Conservation (phyloP, 2,888 invertebrate genomes). For the Chalcis sispes region DNA sequence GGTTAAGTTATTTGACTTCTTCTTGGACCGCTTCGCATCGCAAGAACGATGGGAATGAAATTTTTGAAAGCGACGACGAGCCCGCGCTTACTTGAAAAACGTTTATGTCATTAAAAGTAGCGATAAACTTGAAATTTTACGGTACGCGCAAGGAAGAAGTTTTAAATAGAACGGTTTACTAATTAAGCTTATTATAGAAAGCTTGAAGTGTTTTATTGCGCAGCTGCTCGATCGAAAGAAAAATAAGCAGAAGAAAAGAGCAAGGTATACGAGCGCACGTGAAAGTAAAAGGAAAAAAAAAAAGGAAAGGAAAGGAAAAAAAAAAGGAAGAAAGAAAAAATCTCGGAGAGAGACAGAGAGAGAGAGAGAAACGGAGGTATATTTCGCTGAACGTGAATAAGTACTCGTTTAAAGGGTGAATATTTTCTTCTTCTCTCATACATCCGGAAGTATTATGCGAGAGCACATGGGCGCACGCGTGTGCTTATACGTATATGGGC, state of each 20-base stretch:
- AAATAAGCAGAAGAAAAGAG: too few species aligned
- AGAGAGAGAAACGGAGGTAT: background rate
- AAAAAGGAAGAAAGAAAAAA: background rate
- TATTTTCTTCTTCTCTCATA: constrained; percentile 4
- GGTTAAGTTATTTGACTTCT: too few species aligned
- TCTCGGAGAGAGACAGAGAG: background rate
- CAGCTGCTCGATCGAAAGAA: background rate
- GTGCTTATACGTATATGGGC: too few species aligned
- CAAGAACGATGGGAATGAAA: too few species aligned
- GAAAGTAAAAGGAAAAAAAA: background rate
- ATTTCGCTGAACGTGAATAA: constrained; percentile 5
- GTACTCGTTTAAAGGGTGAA: background rate
- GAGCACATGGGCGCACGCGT: background rate
- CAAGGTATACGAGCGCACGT: background rate
- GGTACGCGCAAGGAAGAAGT: background rate
- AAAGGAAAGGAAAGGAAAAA: background rate
- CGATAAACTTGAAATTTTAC: constrained; percentile 17
- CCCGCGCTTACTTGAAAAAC: constrained; percentile 18
- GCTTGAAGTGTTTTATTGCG: constrained; percentile 9
- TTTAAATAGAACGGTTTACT: constrained; percentile 32
- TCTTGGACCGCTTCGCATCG: too few species aligned
- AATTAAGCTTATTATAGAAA: constrained; percentile 47
- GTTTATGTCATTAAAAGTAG: background rate
- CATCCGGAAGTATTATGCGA: background rate
- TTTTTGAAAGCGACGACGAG: background rate